These are phyloP conservation scores for Drosophila austrosaltans DNA, from an alignment of 2,888 invertebrate genomes.

Conservation along the genomic window DNA sequence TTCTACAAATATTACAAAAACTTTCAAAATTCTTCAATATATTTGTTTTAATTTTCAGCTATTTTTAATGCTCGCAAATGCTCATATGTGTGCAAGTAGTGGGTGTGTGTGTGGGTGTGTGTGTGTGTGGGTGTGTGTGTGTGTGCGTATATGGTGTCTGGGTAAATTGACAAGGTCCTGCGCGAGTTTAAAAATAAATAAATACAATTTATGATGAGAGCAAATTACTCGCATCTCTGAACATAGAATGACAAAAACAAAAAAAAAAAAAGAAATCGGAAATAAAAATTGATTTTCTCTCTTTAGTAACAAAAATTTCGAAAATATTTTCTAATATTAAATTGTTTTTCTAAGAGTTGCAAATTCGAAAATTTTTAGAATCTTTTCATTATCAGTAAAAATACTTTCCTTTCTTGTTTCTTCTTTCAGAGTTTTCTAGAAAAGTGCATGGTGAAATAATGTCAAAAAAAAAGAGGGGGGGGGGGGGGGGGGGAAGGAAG, in stretches of 20 bases:
- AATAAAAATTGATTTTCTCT: constrained; percentile 32
- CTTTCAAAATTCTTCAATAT: constrained; percentile 1
- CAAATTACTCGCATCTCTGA: constrained; percentile 9
- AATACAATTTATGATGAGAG: constrained; percentile 50
- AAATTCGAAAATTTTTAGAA: neutral
- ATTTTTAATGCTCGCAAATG: constrained; percentile 45
- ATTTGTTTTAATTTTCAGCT: constrained; percentile 30
- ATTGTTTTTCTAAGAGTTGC: neutral
- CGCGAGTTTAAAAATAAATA: constrained; percentile 64
- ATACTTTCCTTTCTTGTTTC: too few relatives aligned
- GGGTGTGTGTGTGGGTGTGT: constrained; percentile 36
- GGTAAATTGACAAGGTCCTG: constrained; percentile 39
- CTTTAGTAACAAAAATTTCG: neutral
- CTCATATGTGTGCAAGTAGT: constrained; percentile 7
- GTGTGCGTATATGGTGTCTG: constrained; percentile 37
- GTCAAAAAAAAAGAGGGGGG: too few relatives aligned
- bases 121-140: constrained; percentile 35
- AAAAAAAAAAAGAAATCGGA: neutral
- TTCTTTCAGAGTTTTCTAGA: constrained; percentile 4
- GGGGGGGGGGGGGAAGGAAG: too few relatives aligned
- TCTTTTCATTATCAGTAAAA: too few relatives aligned
- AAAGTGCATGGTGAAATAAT: neutral
- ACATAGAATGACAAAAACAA: neutral
- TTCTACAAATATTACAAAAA: neutral
- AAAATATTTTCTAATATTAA: neutral